These are phyloP conservation scores for Euproctis similis DNA, from an alignment of 2,888 invertebrate genomes.

Conservation along the genomic window DNA sequence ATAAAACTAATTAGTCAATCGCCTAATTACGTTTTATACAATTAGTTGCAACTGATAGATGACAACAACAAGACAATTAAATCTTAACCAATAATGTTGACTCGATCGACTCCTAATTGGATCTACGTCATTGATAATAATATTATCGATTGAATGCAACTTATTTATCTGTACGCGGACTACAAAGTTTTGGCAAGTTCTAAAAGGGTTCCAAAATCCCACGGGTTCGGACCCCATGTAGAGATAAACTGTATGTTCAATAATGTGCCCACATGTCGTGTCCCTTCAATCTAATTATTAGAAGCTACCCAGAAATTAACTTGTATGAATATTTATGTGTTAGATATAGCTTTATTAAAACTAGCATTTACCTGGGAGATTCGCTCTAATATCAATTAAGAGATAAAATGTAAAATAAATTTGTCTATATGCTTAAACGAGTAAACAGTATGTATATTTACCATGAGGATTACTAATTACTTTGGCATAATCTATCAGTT, in stretches of 20 bases:
- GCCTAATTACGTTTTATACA: conserved; percentile 5
- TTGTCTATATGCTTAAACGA: no score
- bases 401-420: no score
- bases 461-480: no score
- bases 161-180: conserved; percentile 4
- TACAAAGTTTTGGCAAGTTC: conserved; percentile 24
- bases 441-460: no score
- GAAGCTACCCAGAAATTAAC: conserved; percentile 25
- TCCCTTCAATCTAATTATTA: conserved; percentile 50
- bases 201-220: conserved; percentile 63
- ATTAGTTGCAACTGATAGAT: conserved; percentile 3
- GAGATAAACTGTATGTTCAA: conserved; percentile 55
- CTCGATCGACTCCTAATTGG: conserved; percentile 1
- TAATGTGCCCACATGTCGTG: conserved; percentile 66
- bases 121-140: not conserved
- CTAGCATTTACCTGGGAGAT: no score
- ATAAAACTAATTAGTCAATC: conserved; percentile 30
- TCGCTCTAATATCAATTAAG: no score
- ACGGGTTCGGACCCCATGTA: conserved; percentile 67
- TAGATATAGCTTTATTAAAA: no score
- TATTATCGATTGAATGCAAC: not conserved
- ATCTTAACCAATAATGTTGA: not conserved
- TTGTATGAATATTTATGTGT: no score
- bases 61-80: conserved; percentile 1
- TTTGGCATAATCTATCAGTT: no score